Evolutionary conservation across 2,797 vertebrate species (phyloP).

Genomic region (Lithobates pipiens): DNA sequence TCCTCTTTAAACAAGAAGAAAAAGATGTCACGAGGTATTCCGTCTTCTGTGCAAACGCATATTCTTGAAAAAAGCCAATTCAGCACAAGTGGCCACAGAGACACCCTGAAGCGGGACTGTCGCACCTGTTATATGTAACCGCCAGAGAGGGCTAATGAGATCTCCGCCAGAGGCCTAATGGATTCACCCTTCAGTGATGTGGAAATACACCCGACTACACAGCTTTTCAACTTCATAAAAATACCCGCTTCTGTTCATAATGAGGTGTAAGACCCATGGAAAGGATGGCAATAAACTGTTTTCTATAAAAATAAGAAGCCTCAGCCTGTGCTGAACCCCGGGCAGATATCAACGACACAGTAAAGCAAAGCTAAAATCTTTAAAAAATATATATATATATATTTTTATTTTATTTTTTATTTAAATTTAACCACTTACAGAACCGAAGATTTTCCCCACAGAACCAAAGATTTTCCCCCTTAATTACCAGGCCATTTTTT

Average conservation of each 20-base stretch:
- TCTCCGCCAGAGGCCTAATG: conserved; percentile 10
- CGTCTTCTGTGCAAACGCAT: neutral
- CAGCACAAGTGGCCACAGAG: conserved; percentile 3
- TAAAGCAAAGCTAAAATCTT: no score
- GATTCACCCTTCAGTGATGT: conserved; percentile 11
- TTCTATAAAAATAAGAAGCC: neutral
- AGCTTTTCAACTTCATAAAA: conserved; percentile 2
- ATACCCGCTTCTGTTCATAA: neutral
- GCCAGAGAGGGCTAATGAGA: conserved; percentile 24
- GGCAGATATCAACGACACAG: neutral
- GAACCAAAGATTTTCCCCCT: no score
- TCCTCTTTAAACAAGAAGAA: neutral
- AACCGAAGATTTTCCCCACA: no score
- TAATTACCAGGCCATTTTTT: no score
- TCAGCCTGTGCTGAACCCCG: no score
- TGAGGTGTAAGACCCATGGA: neutral
- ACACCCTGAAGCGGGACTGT: conserved; percentile 15
- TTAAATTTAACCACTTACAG: no score
- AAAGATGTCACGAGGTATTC: neutral
- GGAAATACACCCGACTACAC: conserved; percentile 18
- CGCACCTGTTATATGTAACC: conserved; percentile 41
- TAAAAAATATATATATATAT: no score
- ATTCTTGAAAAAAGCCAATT: neutral
- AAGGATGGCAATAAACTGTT: neutral
- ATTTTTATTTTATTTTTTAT: no score